phyloP scores from a whole-genome alignment of 2,888 invertebrate genomes.

The Nyleta sp. region DNA sequence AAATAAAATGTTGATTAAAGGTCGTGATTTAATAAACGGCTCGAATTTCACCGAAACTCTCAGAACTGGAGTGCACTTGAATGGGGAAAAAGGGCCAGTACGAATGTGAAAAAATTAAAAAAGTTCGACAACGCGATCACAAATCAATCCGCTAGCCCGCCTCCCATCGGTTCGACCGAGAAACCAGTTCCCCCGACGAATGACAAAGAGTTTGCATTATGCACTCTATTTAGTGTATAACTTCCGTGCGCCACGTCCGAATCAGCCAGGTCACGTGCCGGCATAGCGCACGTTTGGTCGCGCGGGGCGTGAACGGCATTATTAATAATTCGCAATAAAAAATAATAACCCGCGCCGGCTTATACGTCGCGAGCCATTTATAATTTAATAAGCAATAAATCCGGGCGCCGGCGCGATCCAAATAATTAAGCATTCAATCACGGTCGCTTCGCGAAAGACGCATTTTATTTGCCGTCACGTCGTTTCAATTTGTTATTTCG shows the following conservation, averaged over 20 bases:
- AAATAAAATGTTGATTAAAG: too few species aligned
- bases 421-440: constrained; percentile 38
- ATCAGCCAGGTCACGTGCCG: constrained; percentile 60
- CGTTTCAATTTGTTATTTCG: constrained; percentile 6
- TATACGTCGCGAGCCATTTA: constrained; percentile 34
- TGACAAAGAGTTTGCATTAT: constrained; percentile 25
- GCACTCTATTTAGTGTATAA: constrained; percentile 50
- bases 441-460: neutral
- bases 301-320: constrained; percentile 49
- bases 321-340: constrained; percentile 53
- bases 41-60: too few species aligned
- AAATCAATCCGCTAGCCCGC: too few species aligned
- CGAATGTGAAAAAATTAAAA: too few species aligned
- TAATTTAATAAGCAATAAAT: constrained; percentile 51
- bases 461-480: constrained; percentile 1
- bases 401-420: constrained; percentile 9
- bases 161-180: too few species aligned
- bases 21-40: too few species aligned
- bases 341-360: constrained; percentile 47
- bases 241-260: constrained; percentile 54
- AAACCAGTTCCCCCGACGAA: too few species aligned
- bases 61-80: too few species aligned
- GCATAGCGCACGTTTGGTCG: constrained; percentile 48
- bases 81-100: too few species aligned
- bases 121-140: too few species aligned